Conservation (phyloP, 2,797 vertebrate genomes). For the Halcyon badia region DNA sequence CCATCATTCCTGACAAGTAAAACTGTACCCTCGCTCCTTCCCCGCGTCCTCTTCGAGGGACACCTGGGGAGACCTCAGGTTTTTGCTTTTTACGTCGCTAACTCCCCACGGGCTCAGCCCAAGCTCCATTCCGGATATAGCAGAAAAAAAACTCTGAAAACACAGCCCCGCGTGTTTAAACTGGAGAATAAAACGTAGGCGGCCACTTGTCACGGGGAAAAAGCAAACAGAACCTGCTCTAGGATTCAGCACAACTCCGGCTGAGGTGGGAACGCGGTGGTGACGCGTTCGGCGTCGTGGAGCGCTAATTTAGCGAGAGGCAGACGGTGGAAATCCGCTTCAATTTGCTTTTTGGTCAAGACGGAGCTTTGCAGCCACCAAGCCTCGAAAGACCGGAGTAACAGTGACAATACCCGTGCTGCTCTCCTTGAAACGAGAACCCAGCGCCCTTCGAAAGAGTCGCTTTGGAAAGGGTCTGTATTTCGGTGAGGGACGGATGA, state of each 20-base stretch:
- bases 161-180: neutral
- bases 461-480: neutral
- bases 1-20: neutral
- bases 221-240: neutral
- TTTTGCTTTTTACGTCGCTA: neutral
- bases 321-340: neutral
- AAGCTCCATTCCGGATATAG: neutral
- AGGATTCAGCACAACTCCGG: neutral
- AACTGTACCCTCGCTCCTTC: neutral
- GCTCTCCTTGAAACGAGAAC: neutral
- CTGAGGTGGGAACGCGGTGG: neutral
- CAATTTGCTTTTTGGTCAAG: neutral
- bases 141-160: neutral
- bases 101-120: neutral
- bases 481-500: neutral
- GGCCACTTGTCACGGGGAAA: neutral
- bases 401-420: fast-evolving
- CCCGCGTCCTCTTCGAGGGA: neutral
- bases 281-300: neutral
- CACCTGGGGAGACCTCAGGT: no score
- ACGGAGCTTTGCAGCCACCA: neutral
- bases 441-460: neutral
- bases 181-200: neutral
- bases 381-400: neutral
- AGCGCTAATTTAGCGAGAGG: neutral